Conservation (phyloP, 2,888 invertebrate species). For the Dryobota labecula region DNA sequence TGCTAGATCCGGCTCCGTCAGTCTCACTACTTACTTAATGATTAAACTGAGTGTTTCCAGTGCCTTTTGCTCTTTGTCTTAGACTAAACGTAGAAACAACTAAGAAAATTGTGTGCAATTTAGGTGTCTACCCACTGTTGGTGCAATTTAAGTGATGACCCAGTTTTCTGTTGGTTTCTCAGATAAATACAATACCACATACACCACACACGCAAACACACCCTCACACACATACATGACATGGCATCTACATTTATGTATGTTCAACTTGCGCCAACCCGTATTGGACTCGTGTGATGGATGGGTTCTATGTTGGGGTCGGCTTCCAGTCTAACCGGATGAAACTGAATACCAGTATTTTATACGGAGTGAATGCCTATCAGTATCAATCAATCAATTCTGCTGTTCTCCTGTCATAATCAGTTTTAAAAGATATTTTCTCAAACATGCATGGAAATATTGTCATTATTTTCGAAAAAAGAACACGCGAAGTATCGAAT, state of each 20-base stretch:
- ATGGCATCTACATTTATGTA: too few relatives aligned
- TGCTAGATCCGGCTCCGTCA: background rate
- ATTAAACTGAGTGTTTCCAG: conserved; percentile 7
- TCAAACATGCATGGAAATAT: too few relatives aligned
- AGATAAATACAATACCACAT: too few relatives aligned
- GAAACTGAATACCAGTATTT: background rate
- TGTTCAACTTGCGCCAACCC: background rate
- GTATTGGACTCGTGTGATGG: background rate
- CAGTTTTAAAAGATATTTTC: too few relatives aligned
- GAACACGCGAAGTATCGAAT: too few relatives aligned
- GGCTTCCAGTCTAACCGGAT: background rate
- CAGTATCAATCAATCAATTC: background rate
- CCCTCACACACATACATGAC: too few relatives aligned
- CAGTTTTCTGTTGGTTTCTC: background rate
- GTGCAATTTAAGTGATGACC: background rate
- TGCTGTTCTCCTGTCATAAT: background rate
- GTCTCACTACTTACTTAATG: background rate
- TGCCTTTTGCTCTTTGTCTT: conserved; percentile 12
- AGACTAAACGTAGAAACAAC: background rate
- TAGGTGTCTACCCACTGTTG: background rate
- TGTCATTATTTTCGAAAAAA: too few relatives aligned
- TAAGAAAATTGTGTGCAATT: background rate
- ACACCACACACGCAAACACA: too few relatives aligned
- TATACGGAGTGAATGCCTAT: background rate
- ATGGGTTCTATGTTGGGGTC: background rate